These are phyloP conservation scores for Menidia beryllina DNA, from an alignment of 2,113 vertebrate genomes.

Conservation along the genomic window DNA sequence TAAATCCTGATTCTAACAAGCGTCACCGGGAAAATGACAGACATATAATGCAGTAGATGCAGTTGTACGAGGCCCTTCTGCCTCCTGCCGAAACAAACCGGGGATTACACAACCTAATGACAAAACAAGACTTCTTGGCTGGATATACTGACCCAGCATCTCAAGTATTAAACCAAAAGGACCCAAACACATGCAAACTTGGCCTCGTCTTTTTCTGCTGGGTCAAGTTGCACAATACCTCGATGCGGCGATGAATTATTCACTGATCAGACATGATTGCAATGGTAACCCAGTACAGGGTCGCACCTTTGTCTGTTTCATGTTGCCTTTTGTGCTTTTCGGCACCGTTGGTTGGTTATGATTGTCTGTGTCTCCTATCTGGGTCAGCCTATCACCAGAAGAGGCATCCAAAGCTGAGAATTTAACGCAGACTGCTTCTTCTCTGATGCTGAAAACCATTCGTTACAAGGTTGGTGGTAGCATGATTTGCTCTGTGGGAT, in stretches of 20 bases:
- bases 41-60: not conserved
- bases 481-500: too few species aligned
- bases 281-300: constrained; percentile 52
- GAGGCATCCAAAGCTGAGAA: not conserved
- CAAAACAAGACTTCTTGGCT: not conserved
- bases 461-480: too few species aligned
- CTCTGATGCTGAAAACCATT: not conserved
- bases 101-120: not conserved
- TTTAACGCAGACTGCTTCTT: not conserved
- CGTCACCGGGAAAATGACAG: not conserved
- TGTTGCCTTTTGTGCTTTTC: constrained; percentile 5
- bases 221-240: constrained; percentile 60
- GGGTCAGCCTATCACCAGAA: constrained; percentile 17
- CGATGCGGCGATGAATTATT: constrained; percentile 64
- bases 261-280: constrained; percentile 30
- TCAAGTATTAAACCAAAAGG: constrained; percentile 11
- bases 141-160: not conserved
- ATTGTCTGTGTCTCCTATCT: constrained; percentile 10
- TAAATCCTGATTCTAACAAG: not conserved
- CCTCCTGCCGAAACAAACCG: not conserved
- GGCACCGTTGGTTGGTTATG: not conserved
- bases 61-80: not conserved
- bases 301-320: constrained; percentile 25
- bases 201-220: constrained; percentile 8
- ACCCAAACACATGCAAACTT: not conserved